Conservation (phyloP, 1,140 invertebrate species). For the Teleopsis dalmanni region DNA sequence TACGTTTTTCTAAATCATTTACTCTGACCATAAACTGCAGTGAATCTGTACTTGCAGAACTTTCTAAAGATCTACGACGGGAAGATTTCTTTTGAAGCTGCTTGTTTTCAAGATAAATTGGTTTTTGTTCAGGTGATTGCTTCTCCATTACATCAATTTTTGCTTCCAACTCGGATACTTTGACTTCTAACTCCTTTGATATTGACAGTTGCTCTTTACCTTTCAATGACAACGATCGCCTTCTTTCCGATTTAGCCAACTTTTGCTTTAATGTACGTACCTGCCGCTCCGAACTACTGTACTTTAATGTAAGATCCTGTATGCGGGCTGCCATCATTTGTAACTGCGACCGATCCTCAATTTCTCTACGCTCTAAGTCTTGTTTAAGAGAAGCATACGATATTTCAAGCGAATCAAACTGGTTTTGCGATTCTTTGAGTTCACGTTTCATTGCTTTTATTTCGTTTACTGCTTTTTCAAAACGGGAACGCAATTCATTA, state of each 20-base stretch:
- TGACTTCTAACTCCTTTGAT: slow-evolving; percentile 74
- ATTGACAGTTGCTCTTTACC: slow-evolving; percentile 70
- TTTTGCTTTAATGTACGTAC: slow-evolving; percentile 71
- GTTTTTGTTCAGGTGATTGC: background rate
- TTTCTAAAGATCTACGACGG: slow-evolving; percentile 47
- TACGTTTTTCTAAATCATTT: slow-evolving; percentile 57
- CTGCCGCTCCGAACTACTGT: slow-evolving; percentile 74
- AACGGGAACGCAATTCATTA: slow-evolving; percentile 62
- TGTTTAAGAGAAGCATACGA: slow-evolving; percentile 64
- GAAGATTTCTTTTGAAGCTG: slow-evolving; percentile 15
- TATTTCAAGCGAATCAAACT: slow-evolving; percentile 71
- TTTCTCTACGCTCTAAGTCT: slow-evolving; percentile 59
- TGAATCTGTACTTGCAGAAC: slow-evolving; percentile 70
- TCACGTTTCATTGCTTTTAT: slow-evolving; percentile 75
- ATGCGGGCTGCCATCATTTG: slow-evolving; percentile 75
- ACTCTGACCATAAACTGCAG: slow-evolving; percentile 69
- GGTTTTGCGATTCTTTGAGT: slow-evolving; percentile 68
- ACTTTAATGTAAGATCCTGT: slow-evolving; percentile 74
- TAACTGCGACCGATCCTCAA: slow-evolving; percentile 65
- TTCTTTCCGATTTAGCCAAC: slow-evolving; percentile 67
- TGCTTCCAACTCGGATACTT: slow-evolving; percentile 68
- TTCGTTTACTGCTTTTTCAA: slow-evolving; percentile 74
- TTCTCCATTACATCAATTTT: slow-evolving; percentile 63
- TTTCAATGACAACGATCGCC: slow-evolving; percentile 73
- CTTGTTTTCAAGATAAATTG: background rate